A percentile compares a stretch with the other conserved stretches of the same genome.
phyloP scores from a whole-genome alignment of 2,888 invertebrate species.

The Cecidostiba fungosa region DNA sequence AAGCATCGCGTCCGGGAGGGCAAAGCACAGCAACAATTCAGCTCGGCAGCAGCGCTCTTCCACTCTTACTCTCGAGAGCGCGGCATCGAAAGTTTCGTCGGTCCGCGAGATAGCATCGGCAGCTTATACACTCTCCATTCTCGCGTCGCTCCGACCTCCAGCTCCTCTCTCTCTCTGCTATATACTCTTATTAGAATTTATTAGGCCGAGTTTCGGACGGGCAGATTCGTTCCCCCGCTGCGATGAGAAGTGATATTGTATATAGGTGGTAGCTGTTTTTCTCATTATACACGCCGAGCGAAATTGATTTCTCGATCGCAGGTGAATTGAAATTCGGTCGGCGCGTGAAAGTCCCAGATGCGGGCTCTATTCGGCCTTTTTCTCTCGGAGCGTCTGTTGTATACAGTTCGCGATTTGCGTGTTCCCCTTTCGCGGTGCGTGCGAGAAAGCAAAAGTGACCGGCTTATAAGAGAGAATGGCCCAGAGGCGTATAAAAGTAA shows the following conservation, averaged over 20 bases:
- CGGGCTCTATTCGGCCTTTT: too few relatives aligned
- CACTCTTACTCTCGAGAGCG: conserved; percentile 33
- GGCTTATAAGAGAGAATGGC: not conserved
- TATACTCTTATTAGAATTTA: conserved; percentile 46
- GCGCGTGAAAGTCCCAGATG: not conserved
- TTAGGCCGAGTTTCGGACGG: conserved; percentile 30
- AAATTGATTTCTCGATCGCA: conserved; percentile 43
- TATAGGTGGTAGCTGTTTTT: conserved; percentile 2
- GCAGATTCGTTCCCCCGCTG: not conserved
- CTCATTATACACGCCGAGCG: not conserved
- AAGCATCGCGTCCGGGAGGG: conserved; percentile 12
- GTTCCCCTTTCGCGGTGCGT: not conserved
- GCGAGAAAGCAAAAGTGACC: conserved; percentile 35
- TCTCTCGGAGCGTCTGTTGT: too few relatives aligned
- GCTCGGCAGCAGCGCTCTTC: not conserved
- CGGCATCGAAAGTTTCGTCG: not conserved
- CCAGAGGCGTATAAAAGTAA: not conserved
- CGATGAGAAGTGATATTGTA: too few relatives aligned
- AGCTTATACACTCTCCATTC: conserved; percentile 15
- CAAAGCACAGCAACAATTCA: not conserved
- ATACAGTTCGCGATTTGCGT: not conserved
- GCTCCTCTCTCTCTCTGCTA: too few relatives aligned
- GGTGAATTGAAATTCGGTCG: conserved; percentile 17
- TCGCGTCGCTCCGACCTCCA: not conserved
- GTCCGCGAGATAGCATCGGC: conserved; percentile 27